Base-by-base conservation (phyloP, 2,797 vertebrate genomes). In the Tarsius wallacei region DNA sequence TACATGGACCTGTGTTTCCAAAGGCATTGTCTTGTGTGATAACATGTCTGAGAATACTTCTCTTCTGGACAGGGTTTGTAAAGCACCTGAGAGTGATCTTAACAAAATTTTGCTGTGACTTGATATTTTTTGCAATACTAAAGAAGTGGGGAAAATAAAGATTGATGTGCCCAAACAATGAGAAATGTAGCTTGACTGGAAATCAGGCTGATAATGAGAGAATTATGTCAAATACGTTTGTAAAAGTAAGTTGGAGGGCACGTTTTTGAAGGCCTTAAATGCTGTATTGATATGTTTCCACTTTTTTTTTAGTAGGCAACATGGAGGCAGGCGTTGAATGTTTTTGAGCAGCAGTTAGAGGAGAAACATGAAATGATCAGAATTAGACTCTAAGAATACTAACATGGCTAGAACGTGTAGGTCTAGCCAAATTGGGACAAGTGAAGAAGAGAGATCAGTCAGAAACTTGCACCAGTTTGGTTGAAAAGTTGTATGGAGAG, bases 201-300 rank as follows among this genome's bases (percentile, higher is more conserved):
- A 19, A 49, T 76, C 9, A 96, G 28, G 33, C 21, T 96, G 42
- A 33, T 81, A 22, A 82, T 93, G 33, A 14, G 55, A 61, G 31
- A 61, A 85, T 85, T 77, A 66, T 61, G 11, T 85, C 28, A 93
- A 77, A 91, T 73, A 36, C 68, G 4, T 91, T 95, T 66, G 31
- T n/a, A 89, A 93, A 78, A 19, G 86, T 76, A 81, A 26, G 11
- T 53, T 92, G 36, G 3, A 12, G 12, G 24, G 17, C 64, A 93
- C 3, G 14, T 86, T 89, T 96, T 86, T 68, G 11, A 76, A 61
- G 26, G 3, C 24, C n/a, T 81, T 96, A 55, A 91, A 26, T 68
- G 36, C n/a, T 51, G 73, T 33, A 49, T 13, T 88, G 31, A 94
- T 9, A 36, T 76, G 17, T 49, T 90, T 66, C 61, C 64, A 12